Percentiles rank a stretch among this genome's conserved stretches.
Evolutionary conservation across 2,888 invertebrate genomes (phyloP).

Genomic region (Pyrocoelia pectoralis): DNA sequence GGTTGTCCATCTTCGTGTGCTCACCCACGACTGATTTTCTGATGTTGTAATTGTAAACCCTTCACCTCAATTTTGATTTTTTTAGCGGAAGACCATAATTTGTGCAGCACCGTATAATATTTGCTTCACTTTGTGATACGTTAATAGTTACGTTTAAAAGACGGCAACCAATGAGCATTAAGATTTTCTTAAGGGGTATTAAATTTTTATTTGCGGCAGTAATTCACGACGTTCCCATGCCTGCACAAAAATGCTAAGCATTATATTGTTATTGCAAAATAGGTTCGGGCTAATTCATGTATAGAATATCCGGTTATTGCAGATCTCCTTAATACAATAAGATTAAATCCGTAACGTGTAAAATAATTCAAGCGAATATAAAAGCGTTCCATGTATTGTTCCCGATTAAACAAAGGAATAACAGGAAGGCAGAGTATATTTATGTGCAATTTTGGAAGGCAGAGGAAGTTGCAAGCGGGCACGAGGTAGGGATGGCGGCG

Average conservation of each 20-base stretch:
- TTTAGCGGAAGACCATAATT: slow-evolving; percentile 58
- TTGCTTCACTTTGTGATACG: slow-evolving; percentile 53
- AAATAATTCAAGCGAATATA: slow-evolving; percentile 25
- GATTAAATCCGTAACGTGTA: slow-evolving; percentile 8
- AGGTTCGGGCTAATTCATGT: neutral
- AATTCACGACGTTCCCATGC: slow-evolving; percentile 19
- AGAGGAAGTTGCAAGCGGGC: slow-evolving; percentile 40
- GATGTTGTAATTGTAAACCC: slow-evolving; percentile 56
- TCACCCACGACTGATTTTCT: slow-evolving; percentile 51
- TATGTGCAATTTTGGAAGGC: slow-evolving; percentile 50
- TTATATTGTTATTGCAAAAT: no score
- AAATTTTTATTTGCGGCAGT: neutral
- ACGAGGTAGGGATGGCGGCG: slow-evolving; percentile 32
- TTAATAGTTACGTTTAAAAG: slow-evolving; percentile 45
- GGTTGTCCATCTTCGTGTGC: slow-evolving; percentile 38
- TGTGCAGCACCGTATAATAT: slow-evolving; percentile 56
- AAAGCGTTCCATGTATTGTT: slow-evolving; percentile 23
- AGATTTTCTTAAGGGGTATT: slow-evolving; percentile 13
- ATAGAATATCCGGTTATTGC: neutral
- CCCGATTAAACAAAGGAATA: slow-evolving; percentile 47
- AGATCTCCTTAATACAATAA: neutral
- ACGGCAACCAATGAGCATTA: slow-evolving; percentile 38
- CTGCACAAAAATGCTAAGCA: no score
- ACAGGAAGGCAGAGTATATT: slow-evolving; percentile 45
- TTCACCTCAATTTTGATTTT: slow-evolving; percentile 51